phyloP scores from a whole-genome alignment of 1,140 invertebrate species.

The Antheraea mylitta region DNA sequence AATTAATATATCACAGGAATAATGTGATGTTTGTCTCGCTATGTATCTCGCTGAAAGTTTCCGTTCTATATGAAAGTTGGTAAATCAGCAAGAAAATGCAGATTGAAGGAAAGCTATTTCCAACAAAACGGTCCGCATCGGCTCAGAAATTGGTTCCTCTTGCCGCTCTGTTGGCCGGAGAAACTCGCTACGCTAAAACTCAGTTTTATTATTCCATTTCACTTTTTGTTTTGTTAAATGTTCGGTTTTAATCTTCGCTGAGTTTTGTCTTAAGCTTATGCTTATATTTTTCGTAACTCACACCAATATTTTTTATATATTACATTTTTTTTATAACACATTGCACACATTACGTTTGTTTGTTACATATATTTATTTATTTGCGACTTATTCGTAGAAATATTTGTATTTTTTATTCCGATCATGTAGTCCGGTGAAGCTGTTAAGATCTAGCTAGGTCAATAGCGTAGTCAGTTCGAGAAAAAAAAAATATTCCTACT shows the following conservation, averaged over 20 bases:
- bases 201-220: constrained; percentile 75
- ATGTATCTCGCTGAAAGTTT: constrained; percentile 56
- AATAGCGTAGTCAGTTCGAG: too few species aligned
- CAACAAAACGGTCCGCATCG: constrained; percentile 75
- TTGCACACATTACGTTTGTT: background rate
- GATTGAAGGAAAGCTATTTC: constrained; percentile 78
- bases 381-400: too few species aligned
- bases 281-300: background rate
- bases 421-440: too few species aligned
- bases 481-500: too few species aligned
- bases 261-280: constrained; percentile 24
- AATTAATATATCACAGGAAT: constrained; percentile 33
- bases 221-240: constrained; percentile 52
- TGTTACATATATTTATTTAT: background rate
- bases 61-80: constrained; percentile 67
- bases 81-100: constrained; percentile 78
- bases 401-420: too few species aligned
- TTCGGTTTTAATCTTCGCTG: constrained; percentile 62
- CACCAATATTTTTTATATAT: too few species aligned
- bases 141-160: constrained; percentile 75
- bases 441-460: too few species aligned
- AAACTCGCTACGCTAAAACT: constrained; percentile 71
- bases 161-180: constrained; percentile 65
- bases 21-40: constrained; percentile 44
- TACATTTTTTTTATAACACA: background rate